Percentiles rank a stretch among this genome's conserved stretches.
phyloP scores from a whole-genome alignment of 2,113 vertebrate species.

The Alligator mississippiensis region DNA sequence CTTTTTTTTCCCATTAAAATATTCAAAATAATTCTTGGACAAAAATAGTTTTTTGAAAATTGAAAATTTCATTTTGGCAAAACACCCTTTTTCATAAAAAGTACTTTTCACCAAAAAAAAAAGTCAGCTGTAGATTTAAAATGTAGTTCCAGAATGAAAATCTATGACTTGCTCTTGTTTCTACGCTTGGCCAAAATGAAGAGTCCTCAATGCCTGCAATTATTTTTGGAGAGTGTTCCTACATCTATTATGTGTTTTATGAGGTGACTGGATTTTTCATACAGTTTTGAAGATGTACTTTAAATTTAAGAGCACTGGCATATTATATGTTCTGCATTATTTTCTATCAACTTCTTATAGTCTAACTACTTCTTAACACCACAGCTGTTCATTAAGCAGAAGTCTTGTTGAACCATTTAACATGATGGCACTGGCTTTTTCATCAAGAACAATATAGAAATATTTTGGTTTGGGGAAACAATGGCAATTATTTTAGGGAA shows the following conservation, averaged over 20 bases:
- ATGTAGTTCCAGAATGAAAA: neutral
- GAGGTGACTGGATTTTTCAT: neutral
- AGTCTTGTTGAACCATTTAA: neutral
- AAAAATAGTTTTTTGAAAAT: neutral
- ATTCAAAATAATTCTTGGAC: neutral
- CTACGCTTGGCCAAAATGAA: neutral
- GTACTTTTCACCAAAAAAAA: neutral
- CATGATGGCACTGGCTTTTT: neutral
- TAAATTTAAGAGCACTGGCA: neutral
- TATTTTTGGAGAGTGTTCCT: neutral
- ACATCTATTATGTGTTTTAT: neutral
- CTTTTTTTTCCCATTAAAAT: neutral
- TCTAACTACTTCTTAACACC: neutral
- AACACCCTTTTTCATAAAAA: neutral
- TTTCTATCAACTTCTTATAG: neutral
- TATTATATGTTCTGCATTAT: neutral
- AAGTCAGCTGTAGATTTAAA: neutral
- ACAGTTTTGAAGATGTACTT: neutral
- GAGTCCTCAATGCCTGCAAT: neutral
- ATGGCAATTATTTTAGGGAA: fast-evolving
- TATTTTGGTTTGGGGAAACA: neutral
- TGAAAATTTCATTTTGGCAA: neutral
- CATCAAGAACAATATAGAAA: neutral
- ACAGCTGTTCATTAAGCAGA: neutral
- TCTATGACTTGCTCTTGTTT: neutral